These are phyloP conservation scores for Luffia ferchaultella DNA, from an alignment of 2,888 invertebrate genomes.

Conservation along the genomic window DNA sequence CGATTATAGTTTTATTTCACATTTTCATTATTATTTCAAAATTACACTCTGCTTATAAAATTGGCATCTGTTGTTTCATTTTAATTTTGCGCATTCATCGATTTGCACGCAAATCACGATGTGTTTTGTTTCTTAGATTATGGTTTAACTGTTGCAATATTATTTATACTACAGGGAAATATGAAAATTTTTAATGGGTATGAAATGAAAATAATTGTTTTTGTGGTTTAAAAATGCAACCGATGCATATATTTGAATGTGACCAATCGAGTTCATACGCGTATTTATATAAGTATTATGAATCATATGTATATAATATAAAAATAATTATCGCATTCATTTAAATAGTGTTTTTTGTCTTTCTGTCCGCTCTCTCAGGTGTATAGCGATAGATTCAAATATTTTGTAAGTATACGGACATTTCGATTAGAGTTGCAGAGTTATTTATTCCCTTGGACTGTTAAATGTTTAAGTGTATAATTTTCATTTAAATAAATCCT, in stretches of 20 bases:
- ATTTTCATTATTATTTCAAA: not conserved
- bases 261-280: too few relatives aligned
- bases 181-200: too few relatives aligned
- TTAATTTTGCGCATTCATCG: not conserved
- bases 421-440: not conserved
- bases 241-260: too few relatives aligned
- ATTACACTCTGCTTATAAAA: not conserved
- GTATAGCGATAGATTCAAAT: slow-evolving; percentile 45
- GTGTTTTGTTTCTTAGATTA: too few relatives aligned
- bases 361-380: slow-evolving; percentile 50
- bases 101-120: not conserved
- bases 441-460: not conserved
- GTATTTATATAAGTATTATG: not conserved
- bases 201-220: too few relatives aligned
- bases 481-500: too few relatives aligned
- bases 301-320: not conserved
- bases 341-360: slow-evolving; percentile 30
- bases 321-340: not conserved
- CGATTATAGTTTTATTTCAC: not conserved
- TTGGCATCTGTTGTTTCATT: not conserved
- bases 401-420: slow-evolving; percentile 37
- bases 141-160: too few relatives aligned
- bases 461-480: not conserved
- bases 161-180: too few relatives aligned
- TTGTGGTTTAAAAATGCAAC: too few relatives aligned